Base-by-base conservation (phyloP, 2,888 invertebrate genomes). In the Diplolepis rosae region DNA sequence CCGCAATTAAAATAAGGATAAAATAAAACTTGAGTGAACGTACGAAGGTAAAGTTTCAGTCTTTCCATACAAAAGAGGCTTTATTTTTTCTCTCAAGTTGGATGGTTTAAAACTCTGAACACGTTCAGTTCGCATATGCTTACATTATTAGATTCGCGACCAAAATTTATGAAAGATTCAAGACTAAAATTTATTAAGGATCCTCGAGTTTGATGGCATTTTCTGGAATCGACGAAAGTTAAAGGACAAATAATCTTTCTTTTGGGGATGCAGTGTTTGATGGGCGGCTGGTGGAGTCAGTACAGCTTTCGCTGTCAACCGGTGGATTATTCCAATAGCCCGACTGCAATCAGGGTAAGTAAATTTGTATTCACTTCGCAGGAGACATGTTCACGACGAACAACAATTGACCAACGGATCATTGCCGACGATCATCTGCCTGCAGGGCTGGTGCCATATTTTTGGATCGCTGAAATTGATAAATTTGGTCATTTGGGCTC, bases 241-340 rank as follows among this genome's bases (percentile, higher is more conserved):
- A 61, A 69, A 65, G 71, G 70, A 68, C 80, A 80, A 80, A 83
- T 80, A 80, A 81, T 74, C 42, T 76, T 71, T 74, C 71, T 79
- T 83, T 79, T 84, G 73, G 68, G 85, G 82, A 90, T 89, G 89
- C 91, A 95, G 95, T 93, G 94, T 90, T 92, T 95, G 91, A 94
- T 94, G 93, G 94, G 95, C 87, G 96, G 96, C 89, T 97, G 96
- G 96, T 94, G 95, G 92, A 92, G 93, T 87, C 93, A 95, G 88
- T 97, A 97, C 93, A 95, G 93, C 90, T 93, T 94, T 88, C 93
- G 93, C 88, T 97, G 97, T 91, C 95, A 97, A 91, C 96, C 96
- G 74, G 96, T 97, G 89, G 96, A 97, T 92, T 94, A 95, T 91
- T 92, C 94, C 83, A 92, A 93, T 90, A 93, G 92, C 89, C 93